Percentiles rank a stretch among this genome's conserved stretches.
These are phyloP conservation scores for Pampus argenteus DNA, from an alignment of 2,797 vertebrate genomes.

Conservation along the genomic window DNA sequence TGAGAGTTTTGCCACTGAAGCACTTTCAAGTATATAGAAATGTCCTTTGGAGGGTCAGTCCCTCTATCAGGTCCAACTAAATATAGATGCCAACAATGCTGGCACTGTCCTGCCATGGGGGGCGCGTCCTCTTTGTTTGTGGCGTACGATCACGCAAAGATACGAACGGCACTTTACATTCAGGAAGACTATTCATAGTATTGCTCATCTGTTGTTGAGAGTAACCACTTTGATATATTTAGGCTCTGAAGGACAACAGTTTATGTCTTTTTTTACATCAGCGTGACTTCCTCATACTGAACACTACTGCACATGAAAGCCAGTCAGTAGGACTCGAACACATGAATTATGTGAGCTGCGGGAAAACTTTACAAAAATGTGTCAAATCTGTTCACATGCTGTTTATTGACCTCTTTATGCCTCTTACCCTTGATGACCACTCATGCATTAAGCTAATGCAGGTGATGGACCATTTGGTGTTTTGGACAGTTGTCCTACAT, in stretches of 20 bases:
- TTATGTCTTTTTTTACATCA: slow-evolving; percentile 7
- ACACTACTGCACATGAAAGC: slow-evolving; percentile 11
- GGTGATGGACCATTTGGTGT: slow-evolving; percentile 35
- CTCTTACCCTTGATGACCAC: slow-evolving; percentile 30
- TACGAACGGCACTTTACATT: slow-evolving; percentile 41
- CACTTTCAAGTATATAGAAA: slow-evolving; percentile 59
- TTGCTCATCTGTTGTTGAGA: slow-evolving; percentile 21
- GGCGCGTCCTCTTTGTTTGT: slow-evolving; percentile 16
- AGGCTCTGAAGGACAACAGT: neutral
- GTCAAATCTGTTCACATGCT: slow-evolving; percentile 37
- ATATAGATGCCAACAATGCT: slow-evolving; percentile 75
- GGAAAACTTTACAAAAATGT: slow-evolving; percentile 9
- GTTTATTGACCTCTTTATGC: slow-evolving; percentile 39
- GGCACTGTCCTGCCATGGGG: slow-evolving; percentile 58
- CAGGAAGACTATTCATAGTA: slow-evolving; percentile 27
- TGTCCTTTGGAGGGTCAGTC: slow-evolving; percentile 59
- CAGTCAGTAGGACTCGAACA: slow-evolving; percentile 13
- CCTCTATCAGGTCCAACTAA: slow-evolving; percentile 70
- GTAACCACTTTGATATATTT: slow-evolving; percentile 2
- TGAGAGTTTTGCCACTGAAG: slow-evolving; percentile 42
- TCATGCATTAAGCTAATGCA: slow-evolving; percentile 26
- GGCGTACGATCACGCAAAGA: slow-evolving; percentile 23
- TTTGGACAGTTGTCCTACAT: slow-evolving; percentile 7
- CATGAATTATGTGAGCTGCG: slow-evolving; percentile 1
- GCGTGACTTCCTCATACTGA: slow-evolving; percentile 8